A percentile compares a stretch with the other conserved stretches of the same genome.
These are phyloP conservation scores for Eupithecia tripunctaria DNA, from an alignment of 2,888 invertebrate genomes.

Conservation along the genomic window DNA sequence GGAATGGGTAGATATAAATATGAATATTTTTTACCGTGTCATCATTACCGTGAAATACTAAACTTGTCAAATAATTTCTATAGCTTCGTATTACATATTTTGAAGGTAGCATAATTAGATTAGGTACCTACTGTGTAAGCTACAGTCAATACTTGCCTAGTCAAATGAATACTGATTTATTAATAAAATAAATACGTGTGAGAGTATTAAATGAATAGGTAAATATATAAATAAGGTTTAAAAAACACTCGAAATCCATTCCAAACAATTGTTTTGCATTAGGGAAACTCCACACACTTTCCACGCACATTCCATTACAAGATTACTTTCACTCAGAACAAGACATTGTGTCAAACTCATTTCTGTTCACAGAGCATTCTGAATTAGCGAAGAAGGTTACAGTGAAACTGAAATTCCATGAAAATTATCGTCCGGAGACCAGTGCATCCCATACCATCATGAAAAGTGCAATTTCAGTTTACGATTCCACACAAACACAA, in stretches of 20 bases:
- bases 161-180: slow-evolving; percentile 11
- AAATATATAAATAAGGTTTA: slow-evolving; percentile 24
- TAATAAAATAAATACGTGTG: slow-evolving; percentile 22
- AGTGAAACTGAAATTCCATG: neutral
- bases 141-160: slow-evolving; percentile 9
- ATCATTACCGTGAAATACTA: slow-evolving; percentile 5
- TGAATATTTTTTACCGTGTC: slow-evolving; percentile 3
- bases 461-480: slow-evolving; percentile 7
- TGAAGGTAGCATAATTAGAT: neutral
- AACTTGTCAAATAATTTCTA: neutral
- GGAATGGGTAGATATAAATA: slow-evolving; percentile 7
- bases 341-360: neutral
- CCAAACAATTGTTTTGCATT: slow-evolving; percentile 29
- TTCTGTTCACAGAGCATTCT: neutral
- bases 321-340: slow-evolving; percentile 20
- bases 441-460: neutral
- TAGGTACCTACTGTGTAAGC: slow-evolving; percentile 10
- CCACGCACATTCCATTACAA: slow-evolving; percentile 32
- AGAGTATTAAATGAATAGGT: neutral
- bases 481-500: neutral
- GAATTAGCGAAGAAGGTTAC: neutral
- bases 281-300: slow-evolving; percentile 30
- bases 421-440: neutral
- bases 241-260: slow-evolving; percentile 26
- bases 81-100: neutral